Base-by-base conservation (phyloP, 1,140 invertebrate species). In the Macrobrachium nipponense region DNA sequence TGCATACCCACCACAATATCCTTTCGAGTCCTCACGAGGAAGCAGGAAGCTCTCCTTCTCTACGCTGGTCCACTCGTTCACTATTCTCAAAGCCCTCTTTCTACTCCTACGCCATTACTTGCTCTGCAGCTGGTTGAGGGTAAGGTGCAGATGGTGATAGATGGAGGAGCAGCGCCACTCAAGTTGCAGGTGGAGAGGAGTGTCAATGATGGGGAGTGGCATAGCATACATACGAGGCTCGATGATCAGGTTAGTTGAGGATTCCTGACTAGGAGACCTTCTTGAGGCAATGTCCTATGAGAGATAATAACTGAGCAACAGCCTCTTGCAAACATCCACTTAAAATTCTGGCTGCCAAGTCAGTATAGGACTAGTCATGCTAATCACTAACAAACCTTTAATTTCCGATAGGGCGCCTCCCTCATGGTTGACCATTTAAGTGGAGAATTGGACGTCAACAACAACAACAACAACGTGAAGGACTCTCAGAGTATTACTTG, bases 1-100 rank as follows among this genome's bases (percentile, higher is more conserved):
- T 80, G 77, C 60, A 59, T 80, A 7, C 77, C 77, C n/a, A 5
- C 44, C n/a, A 80, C 77, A 59, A 8, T 80, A 10, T 80, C 61
- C 58, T 61, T 80, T 8, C 77, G 77, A 27, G 17, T 80, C n/a
- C 61, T 80, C 59, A 80, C 77, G 8, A 59, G 77, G 59, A 27
- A 15, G 20, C 77, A 59, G 7, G n/a, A 80, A n/a, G 77, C 59
- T 27, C 58, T 80, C 27, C 8, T 80, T 5, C 27, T 80, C n/a
- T 80, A 80, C 18, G 20, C 27, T 12, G 77, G 77, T 11, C 77
- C 77, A 0, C 60, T 80, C 3, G 61, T 61, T 5, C 77, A 59
- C 77, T 6, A 60, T 10, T 44, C 64, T 17, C 64, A 68, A 1
- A 17, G 43, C 5, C 60, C 60, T 18, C 79, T 27, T 11, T 43